Percentiles rank a stretch among this genome's conserved stretches.
These are phyloP conservation scores for Gymnocheta viridis DNA, from an alignment of 2,888 invertebrate genomes.

Conservation along the genomic window DNA sequence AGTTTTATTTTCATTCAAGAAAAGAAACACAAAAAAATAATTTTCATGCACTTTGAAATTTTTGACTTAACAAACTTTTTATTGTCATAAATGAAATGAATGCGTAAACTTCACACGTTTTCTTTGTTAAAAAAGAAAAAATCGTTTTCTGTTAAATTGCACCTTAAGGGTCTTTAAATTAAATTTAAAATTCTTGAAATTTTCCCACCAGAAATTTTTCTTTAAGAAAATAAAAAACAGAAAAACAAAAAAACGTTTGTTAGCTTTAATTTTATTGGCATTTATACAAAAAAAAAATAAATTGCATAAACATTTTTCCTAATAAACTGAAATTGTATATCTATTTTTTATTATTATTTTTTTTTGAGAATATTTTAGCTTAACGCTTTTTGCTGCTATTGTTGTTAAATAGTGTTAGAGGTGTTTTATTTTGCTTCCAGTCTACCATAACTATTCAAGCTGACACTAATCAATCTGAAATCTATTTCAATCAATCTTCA, in stretches of 20 bases:
- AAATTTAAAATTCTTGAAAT: background rate
- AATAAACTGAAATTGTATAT: conserved; percentile 53
- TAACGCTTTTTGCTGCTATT: background rate
- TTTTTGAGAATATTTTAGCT: conserved; percentile 15
- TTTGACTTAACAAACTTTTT: conserved; percentile 35
- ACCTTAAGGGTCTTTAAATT: background rate
- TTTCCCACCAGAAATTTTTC: conserved; percentile 35
- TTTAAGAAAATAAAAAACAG: background rate
- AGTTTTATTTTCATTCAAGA: background rate
- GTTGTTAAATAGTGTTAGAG: conserved; percentile 32
- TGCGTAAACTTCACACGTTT: conserved; percentile 57
- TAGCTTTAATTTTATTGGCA: conserved; percentile 54
- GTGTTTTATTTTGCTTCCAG: conserved; percentile 59
- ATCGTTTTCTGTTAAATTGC: background rate
- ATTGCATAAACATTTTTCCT: conserved; percentile 58
- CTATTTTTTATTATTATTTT: conserved; percentile 3
- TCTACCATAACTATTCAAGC: conserved; percentile 67
- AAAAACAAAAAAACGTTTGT: background rate
- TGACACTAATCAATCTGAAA: conserved; percentile 79
- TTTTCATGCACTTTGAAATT: conserved; percentile 11
- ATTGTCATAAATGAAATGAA: conserved; percentile 49
- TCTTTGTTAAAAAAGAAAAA: background rate
- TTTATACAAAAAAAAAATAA: conserved; percentile 56
- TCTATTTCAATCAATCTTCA: conserved; percentile 81
- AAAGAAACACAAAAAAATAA: background rate